A percentile compares a stretch with the other conserved stretches of the same genome.
Evolutionary conservation across 2,113 vertebrate genomes (phyloP).

Genomic region (Oreotrochilus melanogaster): DNA sequence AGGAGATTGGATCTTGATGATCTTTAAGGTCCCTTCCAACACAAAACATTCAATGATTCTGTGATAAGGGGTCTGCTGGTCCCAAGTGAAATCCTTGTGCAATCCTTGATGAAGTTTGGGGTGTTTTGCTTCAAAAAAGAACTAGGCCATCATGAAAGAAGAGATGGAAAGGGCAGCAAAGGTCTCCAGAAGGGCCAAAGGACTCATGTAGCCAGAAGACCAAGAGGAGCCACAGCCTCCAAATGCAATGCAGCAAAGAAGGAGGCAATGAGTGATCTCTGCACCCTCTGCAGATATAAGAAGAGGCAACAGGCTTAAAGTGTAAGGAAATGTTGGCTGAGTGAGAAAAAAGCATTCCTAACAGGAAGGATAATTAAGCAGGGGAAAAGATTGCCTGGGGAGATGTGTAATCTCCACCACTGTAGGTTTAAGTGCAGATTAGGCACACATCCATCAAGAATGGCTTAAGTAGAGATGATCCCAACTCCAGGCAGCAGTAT

Average conservation of each 20-base stretch:
- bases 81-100: neutral
- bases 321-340: neutral
- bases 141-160: neutral
- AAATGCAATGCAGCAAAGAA: fast-evolving
- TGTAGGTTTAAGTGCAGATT: conserved; percentile 51
- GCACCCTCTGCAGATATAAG: neutral
- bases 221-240: neutral
- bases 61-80: fast-evolving
- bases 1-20: no score
- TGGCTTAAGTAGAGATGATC: conserved; percentile 50
- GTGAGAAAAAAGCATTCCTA: neutral
- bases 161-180: neutral
- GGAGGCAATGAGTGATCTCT: neutral
- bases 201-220: neutral
- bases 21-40: no score
- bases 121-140: neutral
- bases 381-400: conserved; percentile 2
- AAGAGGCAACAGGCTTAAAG: neutral
- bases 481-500: conserved; percentile 47
- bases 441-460: conserved; percentile 51
- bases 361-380: conserved; percentile 53
- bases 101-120: neutral
- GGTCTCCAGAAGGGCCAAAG: neutral
- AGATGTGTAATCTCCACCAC: conserved; percentile 59
- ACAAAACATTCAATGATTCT: no score